phyloP scores from a whole-genome alignment of 2,888 invertebrate genomes.

The Xanthia togata region DNA sequence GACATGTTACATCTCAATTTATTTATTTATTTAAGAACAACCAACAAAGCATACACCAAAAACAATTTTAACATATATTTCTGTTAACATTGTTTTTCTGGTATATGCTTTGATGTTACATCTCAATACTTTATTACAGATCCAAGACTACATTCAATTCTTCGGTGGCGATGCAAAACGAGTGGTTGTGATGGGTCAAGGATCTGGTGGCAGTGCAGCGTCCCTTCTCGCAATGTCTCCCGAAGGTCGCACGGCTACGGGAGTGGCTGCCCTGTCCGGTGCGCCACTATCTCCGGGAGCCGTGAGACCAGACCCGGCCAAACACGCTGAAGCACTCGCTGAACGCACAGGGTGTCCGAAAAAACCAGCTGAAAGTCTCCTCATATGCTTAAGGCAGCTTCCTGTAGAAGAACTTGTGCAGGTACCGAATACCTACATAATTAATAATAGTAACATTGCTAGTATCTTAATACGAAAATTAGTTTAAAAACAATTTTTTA shows the following conservation, averaged over 20 bases:
- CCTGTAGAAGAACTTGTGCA: constrained; percentile 82
- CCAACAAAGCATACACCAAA: too few species aligned
- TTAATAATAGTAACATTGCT: too few species aligned
- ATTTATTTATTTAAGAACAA: too few species aligned
- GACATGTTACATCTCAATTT: too few species aligned
- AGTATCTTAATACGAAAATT: background rate
- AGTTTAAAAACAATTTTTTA: constrained; percentile 3
- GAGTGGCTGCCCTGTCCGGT: constrained; percentile 94
- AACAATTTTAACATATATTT: too few species aligned
- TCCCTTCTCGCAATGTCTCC: constrained; percentile 92
- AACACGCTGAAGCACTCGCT: constrained; percentile 91
- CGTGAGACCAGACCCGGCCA: constrained; percentile 91
- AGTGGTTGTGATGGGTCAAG: constrained; percentile 94
- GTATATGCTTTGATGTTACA: too few species aligned
- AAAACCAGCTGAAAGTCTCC: constrained; percentile 90
- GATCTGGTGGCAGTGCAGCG: constrained; percentile 94
- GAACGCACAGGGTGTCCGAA: constrained; percentile 91
- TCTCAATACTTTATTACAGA: constrained; percentile 67
- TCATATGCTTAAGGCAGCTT: constrained; percentile 92
- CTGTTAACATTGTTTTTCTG: too few species aligned
- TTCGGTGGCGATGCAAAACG: constrained; percentile 94
- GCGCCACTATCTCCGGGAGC: constrained; percentile 93
- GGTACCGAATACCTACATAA: constrained; percentile 67
- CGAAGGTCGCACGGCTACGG: constrained; percentile 91
- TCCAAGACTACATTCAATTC: constrained; percentile 93